Conservation (phyloP, 2,797 vertebrate genomes). For the Hapalemur alaotrensis region DNA sequence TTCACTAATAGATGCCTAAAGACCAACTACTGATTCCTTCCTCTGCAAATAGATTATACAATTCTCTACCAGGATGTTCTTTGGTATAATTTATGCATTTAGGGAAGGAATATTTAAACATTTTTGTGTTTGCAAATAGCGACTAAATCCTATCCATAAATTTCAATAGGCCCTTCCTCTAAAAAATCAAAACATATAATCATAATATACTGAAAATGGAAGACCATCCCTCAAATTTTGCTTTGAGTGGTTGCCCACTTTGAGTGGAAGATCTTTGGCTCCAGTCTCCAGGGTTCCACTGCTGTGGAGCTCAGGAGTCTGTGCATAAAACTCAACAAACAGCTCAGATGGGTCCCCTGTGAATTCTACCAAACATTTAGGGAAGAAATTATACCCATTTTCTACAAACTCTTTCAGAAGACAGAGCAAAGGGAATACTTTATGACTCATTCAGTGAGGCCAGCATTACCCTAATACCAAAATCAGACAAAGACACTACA, state of each 20-base stretch:
- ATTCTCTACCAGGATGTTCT: neutral
- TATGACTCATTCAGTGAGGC: neutral
- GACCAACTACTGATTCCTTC: neutral
- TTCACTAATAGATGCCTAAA: neutral
- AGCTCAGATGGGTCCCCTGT: neutral
- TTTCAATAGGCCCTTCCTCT: neutral
- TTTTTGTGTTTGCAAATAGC: neutral
- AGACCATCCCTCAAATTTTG: neutral
- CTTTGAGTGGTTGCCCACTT: neutral
- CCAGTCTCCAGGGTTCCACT: neutral
- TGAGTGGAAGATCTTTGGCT: neutral
- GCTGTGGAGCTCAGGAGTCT: neutral
- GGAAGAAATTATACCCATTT: neutral
- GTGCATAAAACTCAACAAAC: neutral
- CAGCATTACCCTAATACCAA: neutral
- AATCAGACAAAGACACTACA: neutral
- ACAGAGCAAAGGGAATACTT: neutral
- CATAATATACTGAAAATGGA: neutral
- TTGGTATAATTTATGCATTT: neutral
- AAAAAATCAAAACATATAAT: neutral
- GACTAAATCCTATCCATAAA: neutral
- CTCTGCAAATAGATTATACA: neutral
- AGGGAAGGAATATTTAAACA: neutral
- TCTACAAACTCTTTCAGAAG: neutral
- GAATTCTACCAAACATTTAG: neutral